Base-by-base conservation (phyloP, 2,113 vertebrate species). In the Telmatochromis brachygnathus region DNA sequence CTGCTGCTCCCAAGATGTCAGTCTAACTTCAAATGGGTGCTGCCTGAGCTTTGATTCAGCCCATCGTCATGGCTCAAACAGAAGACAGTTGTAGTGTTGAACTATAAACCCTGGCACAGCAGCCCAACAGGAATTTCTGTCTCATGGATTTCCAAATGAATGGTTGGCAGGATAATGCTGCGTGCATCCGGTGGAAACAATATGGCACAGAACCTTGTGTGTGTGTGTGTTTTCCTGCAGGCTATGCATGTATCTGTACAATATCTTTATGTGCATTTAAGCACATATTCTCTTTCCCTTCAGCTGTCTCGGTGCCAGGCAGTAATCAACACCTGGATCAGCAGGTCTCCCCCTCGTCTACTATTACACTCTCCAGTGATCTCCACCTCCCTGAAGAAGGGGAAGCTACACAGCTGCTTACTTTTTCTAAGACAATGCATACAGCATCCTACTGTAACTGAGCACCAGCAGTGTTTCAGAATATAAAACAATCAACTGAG, bases 301-400 rank as follows among this genome's bases (percentile, higher is more conserved):
- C 55, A 84, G 88, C 88, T 94, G 94, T 94, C 84, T 88, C 51
- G 23, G 81, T 89, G 91, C 94, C 91, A 94, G 83, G 85, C 88
- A 88, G 85, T 83, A 91, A 89, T 94, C 94, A 94, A 85, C 94
- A 96, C 95, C 94, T 95, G 94, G 91, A 95, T 93, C 93, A 93
- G 92, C 92, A 95, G 94, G 91, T 94, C 89, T 88, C 87, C 81
- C 87, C 82, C 91, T 89, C 84, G 82, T 87, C 91, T 92, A 94
- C 93, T 85, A 87, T 94, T 94, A 93, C 91, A 93, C 89, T 92
- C 88, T 89, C 89, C 81, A 91, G 89, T 95, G 93, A 94, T 90
- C 91, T 93, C 83, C 60, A 73, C 92, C 65, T 89, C 89, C 75
- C 77, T 58, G 86, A 87, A 88, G 75, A 91, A 77, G 75, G 80